Evolutionary conservation across 2,113 vertebrate genomes (phyloP).

Genomic region (Lepisosteus osseus): DNA sequence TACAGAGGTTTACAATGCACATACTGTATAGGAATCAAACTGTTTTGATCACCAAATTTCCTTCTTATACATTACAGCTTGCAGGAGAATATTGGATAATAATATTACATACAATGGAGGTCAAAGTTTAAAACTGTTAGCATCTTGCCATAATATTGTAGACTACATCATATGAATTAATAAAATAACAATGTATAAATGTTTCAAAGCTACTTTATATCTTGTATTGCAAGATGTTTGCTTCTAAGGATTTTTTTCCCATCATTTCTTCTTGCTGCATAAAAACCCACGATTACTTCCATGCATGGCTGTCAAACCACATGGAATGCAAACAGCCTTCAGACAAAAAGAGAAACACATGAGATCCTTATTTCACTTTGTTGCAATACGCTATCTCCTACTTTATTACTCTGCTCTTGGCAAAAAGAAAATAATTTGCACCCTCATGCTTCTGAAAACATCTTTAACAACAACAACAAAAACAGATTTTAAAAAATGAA

Average conservation of each 20-base stretch:
- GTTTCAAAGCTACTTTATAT: not conserved
- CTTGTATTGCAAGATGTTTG: not conserved
- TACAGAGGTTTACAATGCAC: not conserved
- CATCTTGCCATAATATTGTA: not conserved
- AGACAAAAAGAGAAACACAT: not conserved
- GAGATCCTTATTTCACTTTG: not conserved
- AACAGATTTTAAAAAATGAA: too few species aligned
- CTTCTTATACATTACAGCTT: not conserved
- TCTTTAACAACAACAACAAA: not conserved
- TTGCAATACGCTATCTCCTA: not conserved
- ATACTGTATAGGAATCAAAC: too few species aligned
- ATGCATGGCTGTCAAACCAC: constrained; percentile 11
- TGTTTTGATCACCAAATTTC: not conserved
- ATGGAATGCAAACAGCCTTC: constrained; percentile 6
- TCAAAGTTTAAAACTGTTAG: constrained; percentile 7
- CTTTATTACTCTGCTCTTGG: not conserved
- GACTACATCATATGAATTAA: not conserved
- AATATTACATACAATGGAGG: constrained; percentile 2
- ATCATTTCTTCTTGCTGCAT: constrained; percentile 3
- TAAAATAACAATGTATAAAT: not conserved
- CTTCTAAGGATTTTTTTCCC: constrained; percentile 1
- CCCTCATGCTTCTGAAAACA: not conserved
- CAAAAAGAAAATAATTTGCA: not conserved
- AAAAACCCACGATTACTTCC: constrained; percentile 6
- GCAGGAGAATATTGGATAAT: not conserved